These are phyloP conservation scores for Oscheius sp. DNA, from an alignment of 2,888 invertebrate genomes.

Conservation along the genomic window DNA sequence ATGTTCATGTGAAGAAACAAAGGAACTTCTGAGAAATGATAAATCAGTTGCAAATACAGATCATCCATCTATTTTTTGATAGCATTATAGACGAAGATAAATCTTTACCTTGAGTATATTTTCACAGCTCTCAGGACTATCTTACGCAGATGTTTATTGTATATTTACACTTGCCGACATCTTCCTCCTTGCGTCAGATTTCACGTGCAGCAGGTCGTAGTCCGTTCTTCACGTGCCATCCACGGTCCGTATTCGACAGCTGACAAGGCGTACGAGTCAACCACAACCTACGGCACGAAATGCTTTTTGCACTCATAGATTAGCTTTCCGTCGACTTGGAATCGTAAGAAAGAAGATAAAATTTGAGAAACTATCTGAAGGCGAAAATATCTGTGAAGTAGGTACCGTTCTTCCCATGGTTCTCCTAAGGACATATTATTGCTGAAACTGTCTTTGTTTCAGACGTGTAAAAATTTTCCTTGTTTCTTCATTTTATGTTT, in stretches of 20 bases:
- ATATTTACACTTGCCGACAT: not conserved
- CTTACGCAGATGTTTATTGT: not conserved
- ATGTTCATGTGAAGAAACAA: not conserved
- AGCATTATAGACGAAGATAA: too few relatives aligned
- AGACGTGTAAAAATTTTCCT: not conserved
- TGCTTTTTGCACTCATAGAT: not conserved
- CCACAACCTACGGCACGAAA: not conserved
- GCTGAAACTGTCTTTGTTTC: not conserved
- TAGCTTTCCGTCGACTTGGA: not conserved
- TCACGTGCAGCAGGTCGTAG: conserved; percentile 2
- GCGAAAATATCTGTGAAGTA: too few relatives aligned
- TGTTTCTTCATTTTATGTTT: too few relatives aligned
- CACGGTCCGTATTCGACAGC: not conserved
- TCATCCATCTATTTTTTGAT: not conserved
- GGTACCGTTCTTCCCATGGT: not conserved
- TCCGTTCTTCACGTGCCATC: not conserved
- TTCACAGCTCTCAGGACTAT: too few relatives aligned
- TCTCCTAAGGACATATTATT: not conserved
- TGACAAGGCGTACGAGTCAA: not conserved
- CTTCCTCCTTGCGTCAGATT: not conserved
- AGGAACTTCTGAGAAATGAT: not conserved
- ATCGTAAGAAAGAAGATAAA: not conserved
- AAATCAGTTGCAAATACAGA: not conserved
- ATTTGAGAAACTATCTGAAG: too few relatives aligned
- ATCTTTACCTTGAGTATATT: too few relatives aligned